phyloP scores from a whole-genome alignment of 2,888 invertebrate species.

The Hecatera dysodea region DNA sequence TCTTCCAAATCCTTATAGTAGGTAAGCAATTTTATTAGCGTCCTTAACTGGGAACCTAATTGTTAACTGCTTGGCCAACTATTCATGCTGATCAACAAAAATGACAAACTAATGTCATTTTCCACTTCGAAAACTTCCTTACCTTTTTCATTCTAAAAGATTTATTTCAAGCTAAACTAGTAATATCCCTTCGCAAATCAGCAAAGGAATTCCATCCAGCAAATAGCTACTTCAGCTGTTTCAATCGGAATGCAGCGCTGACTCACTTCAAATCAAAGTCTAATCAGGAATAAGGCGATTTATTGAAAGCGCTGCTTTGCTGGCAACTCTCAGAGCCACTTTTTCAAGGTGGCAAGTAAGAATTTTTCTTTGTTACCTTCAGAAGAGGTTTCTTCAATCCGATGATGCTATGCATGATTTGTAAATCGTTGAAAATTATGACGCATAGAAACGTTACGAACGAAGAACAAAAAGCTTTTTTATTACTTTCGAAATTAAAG shows the following conservation, averaged over 20 bases:
- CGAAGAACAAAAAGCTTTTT: too few relatives aligned
- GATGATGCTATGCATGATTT: background rate
- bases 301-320: constrained; percentile 55
- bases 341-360: constrained; percentile 16
- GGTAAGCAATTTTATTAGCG: too few relatives aligned
- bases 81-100: background rate
- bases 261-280: constrained; percentile 63
- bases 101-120: background rate
- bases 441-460: too few relatives aligned
- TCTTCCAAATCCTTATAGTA: too few relatives aligned
- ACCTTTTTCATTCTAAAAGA: constrained; percentile 3
- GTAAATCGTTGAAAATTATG: background rate
- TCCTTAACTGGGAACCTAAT: background rate
- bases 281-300: constrained; percentile 63
- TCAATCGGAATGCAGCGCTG: constrained; percentile 40
- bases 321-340: constrained; percentile 40
- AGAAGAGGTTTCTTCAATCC: background rate
- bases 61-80: background rate
- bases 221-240: constrained; percentile 53
- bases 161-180: constrained; percentile 20
- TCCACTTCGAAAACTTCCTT: background rate
- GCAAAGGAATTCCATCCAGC: constrained; percentile 38
- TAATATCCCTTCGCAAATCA: constrained; percentile 26
- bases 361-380: too few relatives aligned
- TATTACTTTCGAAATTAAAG: too few relatives aligned